phyloP scores from a whole-genome alignment of 2,888 invertebrate genomes.

The Drymonia ruficornis region DNA sequence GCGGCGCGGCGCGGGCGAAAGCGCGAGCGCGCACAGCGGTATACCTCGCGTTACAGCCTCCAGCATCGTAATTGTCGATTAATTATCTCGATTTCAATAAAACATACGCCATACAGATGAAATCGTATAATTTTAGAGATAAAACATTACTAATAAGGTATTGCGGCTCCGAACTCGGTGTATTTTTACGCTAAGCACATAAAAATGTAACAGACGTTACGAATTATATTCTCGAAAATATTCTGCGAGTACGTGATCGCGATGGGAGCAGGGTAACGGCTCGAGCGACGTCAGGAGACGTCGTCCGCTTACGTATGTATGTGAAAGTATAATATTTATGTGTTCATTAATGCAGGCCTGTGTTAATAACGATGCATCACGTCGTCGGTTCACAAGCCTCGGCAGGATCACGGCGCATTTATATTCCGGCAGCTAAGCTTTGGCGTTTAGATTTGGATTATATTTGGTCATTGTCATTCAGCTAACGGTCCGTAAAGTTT shows the following conservation, averaged over 20 bases:
- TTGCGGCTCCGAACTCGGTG: slow-evolving; percentile 60
- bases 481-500: slow-evolving; percentile 64
- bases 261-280: slow-evolving; percentile 41
- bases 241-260: slow-evolving; percentile 58
- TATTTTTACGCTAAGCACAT: slow-evolving; percentile 62
- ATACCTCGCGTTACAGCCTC: slow-evolving; percentile 71
- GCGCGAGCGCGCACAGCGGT: slow-evolving; percentile 70
- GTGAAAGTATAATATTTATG: slow-evolving; percentile 72
- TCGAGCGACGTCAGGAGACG: slow-evolving; percentile 24
- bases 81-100: slow-evolving; percentile 82
- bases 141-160: slow-evolving; percentile 75
- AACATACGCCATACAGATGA: slow-evolving; percentile 77
- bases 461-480: slow-evolving; percentile 80
- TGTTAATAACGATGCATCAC: slow-evolving; percentile 80
- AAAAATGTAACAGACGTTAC: slow-evolving; percentile 63
- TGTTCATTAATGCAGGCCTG: slow-evolving; percentile 78
- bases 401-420: slow-evolving; percentile 71
- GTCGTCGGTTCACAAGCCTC: slow-evolving; percentile 80
- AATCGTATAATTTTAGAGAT: slow-evolving; percentile 78
- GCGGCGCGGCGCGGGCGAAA: too few relatives aligned
- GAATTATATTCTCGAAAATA: slow-evolving; percentile 60
- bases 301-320: slow-evolving; percentile 34
- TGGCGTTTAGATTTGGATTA: slow-evolving; percentile 83
- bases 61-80: slow-evolving; percentile 83
- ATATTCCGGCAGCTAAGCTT: slow-evolving; percentile 74